Percentiles rank a stretch among this genome's conserved stretches.
phyloP scores from a whole-genome alignment of 92 coral and sea anemone species.

The Parazoanthus darwini region DNA sequence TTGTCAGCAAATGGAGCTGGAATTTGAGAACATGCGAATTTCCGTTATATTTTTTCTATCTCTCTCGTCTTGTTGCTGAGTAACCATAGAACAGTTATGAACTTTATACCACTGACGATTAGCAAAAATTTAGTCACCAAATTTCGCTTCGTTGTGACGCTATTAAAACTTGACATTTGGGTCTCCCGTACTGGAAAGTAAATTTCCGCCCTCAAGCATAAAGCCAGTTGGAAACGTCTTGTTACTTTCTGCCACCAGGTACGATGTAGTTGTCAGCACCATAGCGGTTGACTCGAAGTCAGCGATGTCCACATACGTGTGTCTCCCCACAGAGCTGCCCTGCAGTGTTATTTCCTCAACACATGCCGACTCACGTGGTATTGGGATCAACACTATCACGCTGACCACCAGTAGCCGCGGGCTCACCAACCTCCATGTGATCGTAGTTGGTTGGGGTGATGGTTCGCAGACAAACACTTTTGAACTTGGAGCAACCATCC shows the following conservation, averaged over 20 bases:
- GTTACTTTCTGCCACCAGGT: slow-evolving; percentile 37
- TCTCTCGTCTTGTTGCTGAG: too few species aligned
- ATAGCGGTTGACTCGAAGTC: slow-evolving; percentile 71
- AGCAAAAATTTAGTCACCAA: too few species aligned
- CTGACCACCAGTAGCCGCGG: slow-evolving; percentile 61
- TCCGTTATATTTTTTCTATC: too few species aligned
- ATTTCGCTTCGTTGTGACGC: too few species aligned
- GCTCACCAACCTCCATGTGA: slow-evolving; percentile 59
- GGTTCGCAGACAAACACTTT: slow-evolving; percentile 69
- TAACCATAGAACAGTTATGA: too few species aligned
- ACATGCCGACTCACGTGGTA: slow-evolving; percentile 74
- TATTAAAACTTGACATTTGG: too few species aligned
- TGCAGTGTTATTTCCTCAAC: slow-evolving; percentile 57
- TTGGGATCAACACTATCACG: slow-evolving; percentile 66
- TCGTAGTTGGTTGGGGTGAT: slow-evolving; percentile 80
- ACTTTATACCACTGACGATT: too few species aligned
- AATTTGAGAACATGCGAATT: too few species aligned
- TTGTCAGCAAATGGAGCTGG: too few species aligned
- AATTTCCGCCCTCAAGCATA: too few species aligned
- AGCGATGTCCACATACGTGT: slow-evolving; percentile 77
- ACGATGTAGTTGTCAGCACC: slow-evolving; percentile 53
- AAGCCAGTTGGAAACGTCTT: not conserved
- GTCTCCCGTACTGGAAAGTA: too few species aligned
- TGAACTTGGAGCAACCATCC: slow-evolving; percentile 65
- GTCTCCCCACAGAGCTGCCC: slow-evolving; percentile 58